These are phyloP conservation scores for Okapia johnstoni DNA, from an alignment of 2,113 vertebrate species.

Conservation along the genomic window DNA sequence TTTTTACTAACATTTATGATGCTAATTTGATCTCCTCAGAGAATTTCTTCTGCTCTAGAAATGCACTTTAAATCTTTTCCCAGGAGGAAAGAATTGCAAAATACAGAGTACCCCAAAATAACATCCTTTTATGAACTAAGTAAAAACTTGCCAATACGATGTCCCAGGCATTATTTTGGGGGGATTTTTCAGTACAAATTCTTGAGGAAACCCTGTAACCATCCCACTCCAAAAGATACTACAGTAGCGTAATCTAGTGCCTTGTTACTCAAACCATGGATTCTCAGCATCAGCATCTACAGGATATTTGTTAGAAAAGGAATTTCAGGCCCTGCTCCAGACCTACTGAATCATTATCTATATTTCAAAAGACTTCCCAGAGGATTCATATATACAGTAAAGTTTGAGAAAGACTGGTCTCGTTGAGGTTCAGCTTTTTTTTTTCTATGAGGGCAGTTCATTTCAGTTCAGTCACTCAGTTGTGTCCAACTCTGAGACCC, in stretches of 20 bases:
- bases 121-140: not conserved
- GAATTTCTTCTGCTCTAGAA: constrained; percentile 45
- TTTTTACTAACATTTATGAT: constrained; percentile 28
- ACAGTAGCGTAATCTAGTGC: not conserved
- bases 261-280: not conserved
- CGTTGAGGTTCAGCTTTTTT: not conserved
- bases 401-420: not conserved
- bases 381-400: not conserved
- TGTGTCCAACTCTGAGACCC: not conserved
- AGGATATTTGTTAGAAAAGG: not conserved
- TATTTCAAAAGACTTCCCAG: not conserved
- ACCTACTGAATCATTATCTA: not conserved
- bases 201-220: not conserved
- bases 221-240: not conserved
- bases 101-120: constrained; percentile 13
- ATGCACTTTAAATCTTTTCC: constrained; percentile 22
- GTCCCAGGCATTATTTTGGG: not conserved
- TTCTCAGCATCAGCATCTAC: not conserved
- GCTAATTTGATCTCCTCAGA: constrained; percentile 34
- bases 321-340: not conserved
- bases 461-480: not conserved
- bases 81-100: constrained; percentile 23
- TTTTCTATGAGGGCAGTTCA: not conserved
- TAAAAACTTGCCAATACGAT: not conserved
- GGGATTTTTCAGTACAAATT: not conserved